Evolutionary conservation across 2,888 invertebrate genomes (phyloP).

Genomic region (Notodonta dromedarius): DNA sequence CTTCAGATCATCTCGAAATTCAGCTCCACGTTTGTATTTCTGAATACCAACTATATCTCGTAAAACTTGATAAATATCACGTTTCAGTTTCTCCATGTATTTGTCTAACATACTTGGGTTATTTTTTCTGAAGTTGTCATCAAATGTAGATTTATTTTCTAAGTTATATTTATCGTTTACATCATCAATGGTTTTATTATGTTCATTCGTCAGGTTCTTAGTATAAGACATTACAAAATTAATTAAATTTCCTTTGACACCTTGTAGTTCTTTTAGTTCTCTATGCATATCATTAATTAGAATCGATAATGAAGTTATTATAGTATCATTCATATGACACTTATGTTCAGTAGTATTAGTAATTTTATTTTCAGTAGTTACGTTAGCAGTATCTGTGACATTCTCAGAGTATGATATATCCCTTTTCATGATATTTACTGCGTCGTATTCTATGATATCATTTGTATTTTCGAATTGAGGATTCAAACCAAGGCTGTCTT

Average conservation of each 20-base stretch:
- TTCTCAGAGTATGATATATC: conserved; percentile 33
- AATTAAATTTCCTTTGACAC: conserved; percentile 51
- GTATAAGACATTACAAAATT: conserved; percentile 39
- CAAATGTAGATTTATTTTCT: not conserved
- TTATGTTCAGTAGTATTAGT: conserved; percentile 15
- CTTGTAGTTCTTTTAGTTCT: conserved; percentile 54
- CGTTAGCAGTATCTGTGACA: conserved; percentile 6
- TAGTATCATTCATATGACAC: conserved; percentile 34
- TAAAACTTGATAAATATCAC: conserved; percentile 59
- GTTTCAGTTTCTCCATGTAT: conserved; percentile 56
- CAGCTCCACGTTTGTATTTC: conserved; percentile 34
- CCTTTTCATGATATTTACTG: conserved; percentile 56
- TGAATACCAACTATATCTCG: conserved; percentile 53
- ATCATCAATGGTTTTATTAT: not conserved
- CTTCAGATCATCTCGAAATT: conserved; percentile 51
- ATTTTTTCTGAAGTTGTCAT: not conserved
- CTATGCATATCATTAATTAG: conserved; percentile 55
- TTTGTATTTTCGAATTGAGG: conserved; percentile 21
- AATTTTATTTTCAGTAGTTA: not conserved
- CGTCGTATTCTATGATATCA: conserved; percentile 29
- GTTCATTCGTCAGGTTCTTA: not conserved
- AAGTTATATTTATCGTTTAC: not conserved
- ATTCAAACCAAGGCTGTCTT: not conserved
- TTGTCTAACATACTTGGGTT: conserved; percentile 38
- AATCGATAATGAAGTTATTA: conserved; percentile 50